phyloP scores from a whole-genome alignment of 2,797 vertebrate genomes.

The Phataginus tricuspis region DNA sequence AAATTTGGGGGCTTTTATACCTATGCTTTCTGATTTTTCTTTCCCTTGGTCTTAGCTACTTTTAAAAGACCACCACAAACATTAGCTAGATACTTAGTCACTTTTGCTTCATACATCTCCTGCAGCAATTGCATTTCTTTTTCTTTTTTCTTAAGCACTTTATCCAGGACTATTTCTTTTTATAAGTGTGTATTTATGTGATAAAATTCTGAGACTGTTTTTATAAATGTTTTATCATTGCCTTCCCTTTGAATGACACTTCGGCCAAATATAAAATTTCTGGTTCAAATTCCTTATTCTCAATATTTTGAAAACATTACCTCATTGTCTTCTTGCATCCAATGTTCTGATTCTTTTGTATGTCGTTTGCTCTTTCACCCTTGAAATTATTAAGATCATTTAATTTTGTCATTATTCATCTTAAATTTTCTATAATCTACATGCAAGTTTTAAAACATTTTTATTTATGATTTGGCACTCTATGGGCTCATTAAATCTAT shows the following conservation, averaged over 20 bases:
- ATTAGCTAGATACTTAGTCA: background rate
- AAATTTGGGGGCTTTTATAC: background rate
- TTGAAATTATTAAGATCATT: background rate
- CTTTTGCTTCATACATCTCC: background rate
- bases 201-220: background rate
- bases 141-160: background rate
- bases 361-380: background rate
- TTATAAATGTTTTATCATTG: background rate
- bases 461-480: background rate
- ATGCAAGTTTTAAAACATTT: background rate
- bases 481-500: background rate
- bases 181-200: background rate
- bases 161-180: background rate
- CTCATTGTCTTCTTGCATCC: background rate
- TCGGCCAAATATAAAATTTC: background rate
- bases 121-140: background rate
- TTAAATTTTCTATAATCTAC: background rate
- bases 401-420: background rate
- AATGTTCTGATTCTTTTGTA: background rate
- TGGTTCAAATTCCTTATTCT: background rate
- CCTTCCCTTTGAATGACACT: background rate
- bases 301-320: conserved; percentile 31
- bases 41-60: background rate
- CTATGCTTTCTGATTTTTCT: background rate
- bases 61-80: background rate